Conservation (phyloP, 2,888 invertebrate species). For the Iselma pallidipennis region DNA sequence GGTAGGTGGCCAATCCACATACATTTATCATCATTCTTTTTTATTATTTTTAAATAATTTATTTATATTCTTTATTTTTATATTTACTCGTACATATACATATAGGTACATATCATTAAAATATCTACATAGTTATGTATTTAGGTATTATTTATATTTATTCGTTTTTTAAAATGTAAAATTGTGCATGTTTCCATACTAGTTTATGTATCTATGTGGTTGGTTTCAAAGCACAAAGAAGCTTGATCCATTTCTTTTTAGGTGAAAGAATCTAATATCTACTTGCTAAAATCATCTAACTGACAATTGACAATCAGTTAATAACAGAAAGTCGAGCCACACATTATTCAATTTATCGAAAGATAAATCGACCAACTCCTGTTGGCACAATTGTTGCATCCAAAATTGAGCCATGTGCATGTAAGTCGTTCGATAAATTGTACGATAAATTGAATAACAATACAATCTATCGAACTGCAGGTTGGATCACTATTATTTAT, state of each 20-base stretch:
- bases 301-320: too few relatives aligned
- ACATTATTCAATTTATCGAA: too few relatives aligned
- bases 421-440: too few relatives aligned
- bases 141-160: background rate
- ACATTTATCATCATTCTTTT: background rate
- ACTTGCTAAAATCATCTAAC: background rate
- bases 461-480: too few relatives aligned
- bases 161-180: background rate
- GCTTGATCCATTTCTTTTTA: background rate
- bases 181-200: slow-evolving; percentile 2
- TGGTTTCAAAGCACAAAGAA: background rate
- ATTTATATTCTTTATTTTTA: background rate
- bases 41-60: background rate
- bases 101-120: too few relatives aligned
- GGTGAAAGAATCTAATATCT: background rate
- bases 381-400: too few relatives aligned
- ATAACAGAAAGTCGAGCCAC: too few relatives aligned
- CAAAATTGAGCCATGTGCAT: too few relatives aligned
- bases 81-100: background rate
- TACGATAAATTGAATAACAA: too few relatives aligned
- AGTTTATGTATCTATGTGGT: background rate
- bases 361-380: too few relatives aligned
- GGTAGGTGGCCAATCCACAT: background rate
- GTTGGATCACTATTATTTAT: too few relatives aligned
- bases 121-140: too few relatives aligned